These are phyloP conservation scores for Idris sp. DNA, from an alignment of 1,140 invertebrate genomes.

Conservation along the genomic window DNA sequence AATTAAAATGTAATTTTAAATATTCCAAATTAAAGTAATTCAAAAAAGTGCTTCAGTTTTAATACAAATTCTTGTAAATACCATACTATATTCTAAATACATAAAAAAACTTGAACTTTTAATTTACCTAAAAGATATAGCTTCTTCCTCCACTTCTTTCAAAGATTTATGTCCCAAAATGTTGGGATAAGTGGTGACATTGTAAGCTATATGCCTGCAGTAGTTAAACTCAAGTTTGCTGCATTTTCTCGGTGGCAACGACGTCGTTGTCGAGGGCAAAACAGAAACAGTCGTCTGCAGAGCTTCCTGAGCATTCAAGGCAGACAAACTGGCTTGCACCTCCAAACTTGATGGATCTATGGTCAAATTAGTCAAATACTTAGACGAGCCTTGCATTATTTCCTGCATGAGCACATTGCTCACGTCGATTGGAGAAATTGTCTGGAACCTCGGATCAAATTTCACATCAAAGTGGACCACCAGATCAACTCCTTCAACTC, in stretches of 20 bases:
- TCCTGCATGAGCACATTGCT: constrained; percentile 80
- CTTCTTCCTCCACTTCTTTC: constrained; percentile 84
- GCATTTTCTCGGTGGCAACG: constrained; percentile 83
- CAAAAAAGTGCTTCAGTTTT: no score
- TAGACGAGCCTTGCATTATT: constrained; percentile 77
- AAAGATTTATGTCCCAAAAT: constrained; percentile 83
- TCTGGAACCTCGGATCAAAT: constrained; percentile 81
- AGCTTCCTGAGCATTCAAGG: constrained; percentile 78
- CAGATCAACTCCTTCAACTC: constrained; percentile 82
- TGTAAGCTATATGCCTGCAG: constrained; percentile 86
- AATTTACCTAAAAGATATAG: constrained; percentile 85
- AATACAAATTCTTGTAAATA: no score
- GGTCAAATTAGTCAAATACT: constrained; percentile 81
- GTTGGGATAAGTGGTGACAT: constrained; percentile 91
- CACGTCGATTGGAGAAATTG: constrained; percentile 78
- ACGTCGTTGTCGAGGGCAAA: constrained; percentile 77
- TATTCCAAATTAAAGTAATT: no score
- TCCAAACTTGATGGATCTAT: constrained; percentile 83
- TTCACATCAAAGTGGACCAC: constrained; percentile 86
- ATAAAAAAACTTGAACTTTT: no score
- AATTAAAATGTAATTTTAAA: no score
- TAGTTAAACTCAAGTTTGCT: constrained; percentile 82
- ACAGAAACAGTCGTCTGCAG: constrained; percentile 79
- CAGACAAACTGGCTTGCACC: constrained; percentile 81
- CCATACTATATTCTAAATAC: no score